Conservation (phyloP, 2,113 vertebrate species). For the Nematolebias whitei region DNA sequence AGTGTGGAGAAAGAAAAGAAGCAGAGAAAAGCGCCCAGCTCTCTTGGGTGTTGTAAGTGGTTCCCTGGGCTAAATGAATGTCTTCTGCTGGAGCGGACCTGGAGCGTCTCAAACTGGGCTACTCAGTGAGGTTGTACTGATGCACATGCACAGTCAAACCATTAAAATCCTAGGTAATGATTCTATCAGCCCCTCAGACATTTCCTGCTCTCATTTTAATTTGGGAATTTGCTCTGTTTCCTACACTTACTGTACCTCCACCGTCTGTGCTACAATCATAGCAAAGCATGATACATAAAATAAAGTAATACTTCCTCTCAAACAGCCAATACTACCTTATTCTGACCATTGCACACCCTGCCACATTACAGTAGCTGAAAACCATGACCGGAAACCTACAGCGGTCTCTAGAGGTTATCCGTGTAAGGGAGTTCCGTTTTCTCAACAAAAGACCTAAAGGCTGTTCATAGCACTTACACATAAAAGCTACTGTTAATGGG, state of each 20-base stretch:
- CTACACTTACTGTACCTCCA: slow-evolving; percentile 5
- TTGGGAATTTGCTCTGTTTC: slow-evolving; percentile 6
- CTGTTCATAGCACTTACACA: slow-evolving; percentile 66
- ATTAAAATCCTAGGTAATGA: slow-evolving; percentile 15
- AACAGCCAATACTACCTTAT: slow-evolving; percentile 40
- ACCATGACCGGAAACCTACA: slow-evolving; percentile 54
- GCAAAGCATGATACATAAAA: slow-evolving; percentile 46
- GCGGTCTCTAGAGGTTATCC: slow-evolving; percentile 46
- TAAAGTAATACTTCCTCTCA: slow-evolving; percentile 38
- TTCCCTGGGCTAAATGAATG: slow-evolving; percentile 66
- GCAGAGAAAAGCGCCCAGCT: slow-evolving; percentile 50
- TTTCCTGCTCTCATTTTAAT: slow-evolving; percentile 4
- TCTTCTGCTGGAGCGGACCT: slow-evolving; percentile 47
- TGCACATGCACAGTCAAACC: slow-evolving; percentile 41
- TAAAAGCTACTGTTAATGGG: slow-evolving; percentile 55
- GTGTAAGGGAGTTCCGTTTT: slow-evolving; percentile 60
- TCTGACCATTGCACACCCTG: slow-evolving; percentile 36
- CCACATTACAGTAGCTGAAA: slow-evolving; percentile 64
- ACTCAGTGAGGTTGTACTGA: slow-evolving; percentile 19
- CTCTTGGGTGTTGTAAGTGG: slow-evolving; percentile 64
- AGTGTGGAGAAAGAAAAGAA: slow-evolving; percentile 62
- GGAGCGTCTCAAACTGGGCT: background rate
- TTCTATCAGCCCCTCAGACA: slow-evolving; percentile 12
- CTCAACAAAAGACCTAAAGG: slow-evolving; percentile 62
- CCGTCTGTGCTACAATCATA: slow-evolving; percentile 42